Percentiles rank a stretch among this genome's conserved stretches.
Evolutionary conservation across 2,113 vertebrate species (phyloP).

Genomic region (Picathartes gymnocephalus): DNA sequence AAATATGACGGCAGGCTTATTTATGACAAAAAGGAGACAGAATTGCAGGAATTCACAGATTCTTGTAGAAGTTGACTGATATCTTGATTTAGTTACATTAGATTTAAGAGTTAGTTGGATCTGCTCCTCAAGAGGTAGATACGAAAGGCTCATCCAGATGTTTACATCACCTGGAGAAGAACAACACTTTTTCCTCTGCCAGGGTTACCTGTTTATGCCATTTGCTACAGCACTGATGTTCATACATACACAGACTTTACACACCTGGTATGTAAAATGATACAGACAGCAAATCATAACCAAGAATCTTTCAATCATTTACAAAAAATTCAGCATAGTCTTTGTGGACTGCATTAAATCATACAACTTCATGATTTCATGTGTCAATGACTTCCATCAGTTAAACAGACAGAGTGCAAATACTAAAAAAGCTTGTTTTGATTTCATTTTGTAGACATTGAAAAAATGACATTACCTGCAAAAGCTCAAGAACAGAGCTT

Average conservation of each 20-base stretch:
- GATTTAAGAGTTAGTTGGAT: not conserved
- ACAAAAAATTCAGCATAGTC: not conserved
- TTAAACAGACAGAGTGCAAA: not conserved
- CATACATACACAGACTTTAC: not conserved
- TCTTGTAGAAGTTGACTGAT: not conserved
- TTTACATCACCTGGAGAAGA: not conserved
- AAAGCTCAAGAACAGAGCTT: not conserved
- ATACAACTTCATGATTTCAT: not conserved
- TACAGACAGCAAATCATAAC: not conserved
- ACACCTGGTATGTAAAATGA: not conserved
- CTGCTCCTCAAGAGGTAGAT: not conserved
- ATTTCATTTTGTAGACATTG: not conserved
- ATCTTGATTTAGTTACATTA: not conserved
- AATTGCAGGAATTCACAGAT: not conserved
- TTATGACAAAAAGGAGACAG: not conserved
- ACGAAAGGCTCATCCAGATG: not conserved
- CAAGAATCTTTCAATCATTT: not conserved
- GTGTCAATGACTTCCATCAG: not conserved
- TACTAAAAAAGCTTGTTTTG: not conserved
- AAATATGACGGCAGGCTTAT: not conserved
- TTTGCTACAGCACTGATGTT: not conserved
- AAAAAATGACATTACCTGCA: not conserved
- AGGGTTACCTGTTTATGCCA: not conserved
- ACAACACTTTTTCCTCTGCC: not conserved
- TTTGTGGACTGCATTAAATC: not conserved